These are phyloP conservation scores for Pollenia angustigena DNA, from an alignment of 2,888 invertebrate genomes.

Conservation along the genomic window DNA sequence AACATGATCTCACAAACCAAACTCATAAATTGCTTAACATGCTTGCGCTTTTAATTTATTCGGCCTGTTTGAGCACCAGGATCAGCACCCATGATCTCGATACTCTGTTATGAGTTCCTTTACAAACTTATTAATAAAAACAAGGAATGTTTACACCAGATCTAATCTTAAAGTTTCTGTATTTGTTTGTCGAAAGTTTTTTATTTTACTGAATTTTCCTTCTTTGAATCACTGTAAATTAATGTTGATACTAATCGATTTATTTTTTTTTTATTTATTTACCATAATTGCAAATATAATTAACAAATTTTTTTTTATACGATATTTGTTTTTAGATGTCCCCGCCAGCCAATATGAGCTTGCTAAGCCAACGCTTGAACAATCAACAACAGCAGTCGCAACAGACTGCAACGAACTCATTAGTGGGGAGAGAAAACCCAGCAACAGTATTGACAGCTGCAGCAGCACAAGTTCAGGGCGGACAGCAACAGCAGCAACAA, in stretches of 20 bases:
- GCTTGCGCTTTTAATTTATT: conserved; percentile 80
- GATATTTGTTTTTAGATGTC: conserved; percentile 86
- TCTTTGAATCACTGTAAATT: conserved; percentile 28
- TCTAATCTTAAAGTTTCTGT: conserved; percentile 55
- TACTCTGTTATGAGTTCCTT: conserved; percentile 74
- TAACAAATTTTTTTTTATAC: conserved; percentile 6
- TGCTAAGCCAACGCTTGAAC: conserved; percentile 80
- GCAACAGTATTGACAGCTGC: conserved; percentile 67
- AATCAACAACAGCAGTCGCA: conserved; percentile 73
- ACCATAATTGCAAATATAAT: not conserved
- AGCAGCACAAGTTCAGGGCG: conserved; percentile 54
- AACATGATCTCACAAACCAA: conserved; percentile 78
- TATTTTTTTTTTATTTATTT: not conserved
- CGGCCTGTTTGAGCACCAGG: conserved; percentile 77
- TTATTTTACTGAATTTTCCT: conserved; percentile 9
- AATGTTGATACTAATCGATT: conserved; percentile 59
- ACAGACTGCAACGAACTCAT: conserved; percentile 68
- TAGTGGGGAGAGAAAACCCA: conserved; percentile 64
- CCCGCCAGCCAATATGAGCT: conserved; percentile 84
- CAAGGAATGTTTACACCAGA: conserved; percentile 60
- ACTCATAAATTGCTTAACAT: conserved; percentile 80
- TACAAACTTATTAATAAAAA: conserved; percentile 55
- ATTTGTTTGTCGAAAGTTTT: conserved; percentile 35
- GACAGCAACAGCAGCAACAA: conserved; percentile 74
- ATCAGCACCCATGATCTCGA: conserved; percentile 79